Conservation (phyloP, 1,140 invertebrate species). For the Bombus vancouverensis region DNA sequence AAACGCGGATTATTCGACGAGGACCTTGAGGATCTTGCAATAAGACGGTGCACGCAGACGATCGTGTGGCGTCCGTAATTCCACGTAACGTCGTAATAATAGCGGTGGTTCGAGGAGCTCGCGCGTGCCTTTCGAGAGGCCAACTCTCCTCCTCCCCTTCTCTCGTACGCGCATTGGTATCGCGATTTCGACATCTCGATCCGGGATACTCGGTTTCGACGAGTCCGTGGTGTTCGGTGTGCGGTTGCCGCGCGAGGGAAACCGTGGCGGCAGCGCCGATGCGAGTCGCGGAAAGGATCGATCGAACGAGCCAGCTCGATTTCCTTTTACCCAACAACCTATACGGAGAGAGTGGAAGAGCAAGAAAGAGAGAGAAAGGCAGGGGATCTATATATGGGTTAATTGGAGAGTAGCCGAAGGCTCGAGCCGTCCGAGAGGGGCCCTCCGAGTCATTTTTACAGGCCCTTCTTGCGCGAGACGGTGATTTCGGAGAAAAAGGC, state of each 20-base stretch:
- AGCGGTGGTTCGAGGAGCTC: conserved; percentile 2
- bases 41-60: conserved; percentile 1
- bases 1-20: neutral
- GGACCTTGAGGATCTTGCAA: conserved; percentile 24
- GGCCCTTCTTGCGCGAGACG: conserved; percentile 21
- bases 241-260: neutral
- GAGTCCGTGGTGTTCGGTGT: neutral
- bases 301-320: conserved; percentile 23
- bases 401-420: conserved; percentile 45
- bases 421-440: conserved; percentile 14
- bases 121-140: conserved; percentile 18
- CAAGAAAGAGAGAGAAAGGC: neutral
- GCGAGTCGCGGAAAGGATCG: conserved; percentile 27
- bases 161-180: neutral
- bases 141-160: neutral
- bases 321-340: conserved; percentile 13
- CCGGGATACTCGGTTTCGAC: neutral
- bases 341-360: neutral
- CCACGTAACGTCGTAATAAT: conserved; percentile 42
- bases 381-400: conserved; percentile 45
- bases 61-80: conserved; percentile 14
- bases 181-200: neutral
- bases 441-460: conserved; percentile 28
- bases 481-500: conserved; percentile 11
- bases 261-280: neutral